Evolutionary conservation across 2,888 invertebrate genomes (phyloP), one percentile per base, ranked within the genome.

Genomic region (Dendrolimus houi): DNA sequence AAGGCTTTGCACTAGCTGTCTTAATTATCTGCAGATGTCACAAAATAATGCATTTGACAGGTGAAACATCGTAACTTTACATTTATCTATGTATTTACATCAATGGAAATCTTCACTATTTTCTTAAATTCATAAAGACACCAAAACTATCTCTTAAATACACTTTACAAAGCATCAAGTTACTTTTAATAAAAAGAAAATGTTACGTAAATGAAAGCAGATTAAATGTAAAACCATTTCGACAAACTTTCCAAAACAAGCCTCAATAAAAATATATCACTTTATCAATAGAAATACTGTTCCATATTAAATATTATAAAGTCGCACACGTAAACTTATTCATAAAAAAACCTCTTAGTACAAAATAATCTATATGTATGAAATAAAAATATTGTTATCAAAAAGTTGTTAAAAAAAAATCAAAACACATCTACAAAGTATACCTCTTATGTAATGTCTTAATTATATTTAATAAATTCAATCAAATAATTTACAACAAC

Each of bases 401-500:
- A 79, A 80, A 80, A 70, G 68, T 64, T 72, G 70, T 77, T 77
- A 76, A 69, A 79, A 80, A n/a, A 82, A 78, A 68, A 70, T 72
- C 72, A 74, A 85, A 81, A 84, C 85, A 83, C 82, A 74, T 77
- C 81, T 77, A 76, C 71, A 72, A 76, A 77, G 69, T 74, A 75
- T 75, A 77, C 66, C 68, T 73, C 75, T 79, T 76, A 78, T 69
- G 67, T 77, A 79, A 69, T 72, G 72, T 79, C 77, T 79, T 77
- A 83, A 82, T 75, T 73, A 77, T 72, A 71, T 76, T 76, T 70
- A 75, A 81, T 84, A 84, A 85, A 85, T 83, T 85, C 81, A 83
- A 80, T 85, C 75, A 84, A 88, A 83, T 85, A 85, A 82, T 84
- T 85, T 85, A 87, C 81, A 87, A 86, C 85, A 86, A 87, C 80